Conservation (phyloP, 2,888 invertebrate species). For the Folsomia manolachei region DNA sequence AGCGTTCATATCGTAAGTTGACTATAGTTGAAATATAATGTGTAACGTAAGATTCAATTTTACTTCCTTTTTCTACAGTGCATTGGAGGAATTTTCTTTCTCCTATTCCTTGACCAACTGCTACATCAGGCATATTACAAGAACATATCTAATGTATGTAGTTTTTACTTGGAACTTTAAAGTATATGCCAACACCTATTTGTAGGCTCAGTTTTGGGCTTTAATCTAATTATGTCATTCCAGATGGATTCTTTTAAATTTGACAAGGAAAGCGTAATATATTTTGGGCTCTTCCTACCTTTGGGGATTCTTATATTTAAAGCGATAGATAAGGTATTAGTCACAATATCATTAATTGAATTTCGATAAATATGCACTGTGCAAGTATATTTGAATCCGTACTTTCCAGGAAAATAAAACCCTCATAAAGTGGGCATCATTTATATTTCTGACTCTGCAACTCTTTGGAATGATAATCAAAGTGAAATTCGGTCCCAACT, state of each 20-base stretch:
- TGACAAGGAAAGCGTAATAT: slow-evolving; percentile 34
- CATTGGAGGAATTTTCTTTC: slow-evolving; percentile 35
- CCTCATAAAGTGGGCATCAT: slow-evolving; percentile 29
- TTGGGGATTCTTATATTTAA: slow-evolving; percentile 37
- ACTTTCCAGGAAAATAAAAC: slow-evolving; percentile 35
- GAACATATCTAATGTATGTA: slow-evolving; percentile 14
- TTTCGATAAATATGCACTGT: too few relatives aligned
- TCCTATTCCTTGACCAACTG: slow-evolving; percentile 32
- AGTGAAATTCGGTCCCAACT: slow-evolving; percentile 32
- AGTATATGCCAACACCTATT: not conserved
- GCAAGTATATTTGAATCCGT: not conserved
- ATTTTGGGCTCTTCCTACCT: slow-evolving; percentile 35
- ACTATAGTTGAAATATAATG: too few relatives aligned
- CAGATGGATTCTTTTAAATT: slow-evolving; percentile 32
- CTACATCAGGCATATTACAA: slow-evolving; percentile 24
- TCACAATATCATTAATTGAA: too few relatives aligned
- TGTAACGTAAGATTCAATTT: not conserved
- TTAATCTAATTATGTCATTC: slow-evolving; percentile 6
- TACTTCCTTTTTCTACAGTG: slow-evolving; percentile 19
- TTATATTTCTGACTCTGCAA: slow-evolving; percentile 35
- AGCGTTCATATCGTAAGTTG: slow-evolving; percentile 36
- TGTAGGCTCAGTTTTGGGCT: not conserved
- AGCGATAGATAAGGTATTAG: slow-evolving; percentile 36
- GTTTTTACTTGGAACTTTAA: not conserved
- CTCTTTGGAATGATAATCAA: slow-evolving; percentile 30